phyloP scores from a whole-genome alignment of 2,797 vertebrate genomes.

The Sebastes vulpes region DNA sequence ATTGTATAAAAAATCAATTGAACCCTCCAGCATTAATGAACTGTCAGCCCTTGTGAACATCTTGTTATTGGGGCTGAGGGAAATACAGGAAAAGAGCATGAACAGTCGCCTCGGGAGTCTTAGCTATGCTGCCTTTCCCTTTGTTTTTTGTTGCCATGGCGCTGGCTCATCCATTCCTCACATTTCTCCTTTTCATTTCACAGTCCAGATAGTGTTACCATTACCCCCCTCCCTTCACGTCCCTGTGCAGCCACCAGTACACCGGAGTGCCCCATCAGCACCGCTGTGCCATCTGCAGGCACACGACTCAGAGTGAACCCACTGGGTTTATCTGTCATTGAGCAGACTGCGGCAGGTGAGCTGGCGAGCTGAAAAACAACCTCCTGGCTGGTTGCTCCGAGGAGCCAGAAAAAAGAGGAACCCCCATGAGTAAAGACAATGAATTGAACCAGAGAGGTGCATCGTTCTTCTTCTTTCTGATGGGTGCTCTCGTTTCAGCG shows the following conservation, averaged over 20 bases:
- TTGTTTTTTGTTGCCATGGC: conserved; percentile 78
- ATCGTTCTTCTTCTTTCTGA: conserved; percentile 37
- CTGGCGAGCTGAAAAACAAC: conserved; percentile 67
- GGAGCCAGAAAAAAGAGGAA: conserved; percentile 20
- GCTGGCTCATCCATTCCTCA: conserved; percentile 50
- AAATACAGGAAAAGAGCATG: conserved; percentile 58
- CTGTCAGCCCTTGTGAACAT: conserved; percentile 56
- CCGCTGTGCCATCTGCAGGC: conserved; percentile 67
- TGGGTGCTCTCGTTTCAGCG: conserved; percentile 23
- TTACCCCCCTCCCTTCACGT: conserved; percentile 14
- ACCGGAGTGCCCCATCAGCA: conserved; percentile 66
- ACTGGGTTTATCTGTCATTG: conserved; percentile 59
- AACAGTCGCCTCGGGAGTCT: conserved; percentile 57
- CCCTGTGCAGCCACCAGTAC: conserved; percentile 43
- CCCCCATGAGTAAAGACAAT: conserved; percentile 19
- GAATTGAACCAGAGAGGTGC: not conserved
- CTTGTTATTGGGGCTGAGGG: conserved; percentile 66
- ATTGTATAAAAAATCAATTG: conserved; percentile 39
- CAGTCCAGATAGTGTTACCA: conserved; percentile 57
- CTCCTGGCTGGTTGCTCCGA: conserved; percentile 44
- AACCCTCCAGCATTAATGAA: conserved; percentile 55
- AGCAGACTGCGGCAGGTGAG: conserved; percentile 59
- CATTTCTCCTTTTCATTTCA: conserved; percentile 53
- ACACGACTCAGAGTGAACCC: conserved; percentile 30
- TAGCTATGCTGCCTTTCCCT: conserved; percentile 34